Conservation (phyloP, 2,113 vertebrate genomes). For the Oreotrochilus melanogaster region DNA sequence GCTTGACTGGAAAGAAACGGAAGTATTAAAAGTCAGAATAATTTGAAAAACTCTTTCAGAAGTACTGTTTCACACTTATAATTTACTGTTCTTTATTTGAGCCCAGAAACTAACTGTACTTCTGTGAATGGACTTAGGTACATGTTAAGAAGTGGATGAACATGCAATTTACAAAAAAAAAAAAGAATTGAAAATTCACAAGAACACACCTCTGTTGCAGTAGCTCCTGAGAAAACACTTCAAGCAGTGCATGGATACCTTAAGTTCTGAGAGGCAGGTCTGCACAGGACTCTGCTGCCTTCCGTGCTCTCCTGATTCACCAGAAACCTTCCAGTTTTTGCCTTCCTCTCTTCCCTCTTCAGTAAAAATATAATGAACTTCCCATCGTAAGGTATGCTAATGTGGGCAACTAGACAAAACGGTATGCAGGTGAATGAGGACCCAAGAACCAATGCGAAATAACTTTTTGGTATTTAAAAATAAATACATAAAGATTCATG, state of each 20-base stretch:
- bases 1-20: neutral
- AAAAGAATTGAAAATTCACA: neutral
- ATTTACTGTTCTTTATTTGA: neutral
- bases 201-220: neutral
- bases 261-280: neutral
- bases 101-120: neutral
- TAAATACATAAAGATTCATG: neutral
- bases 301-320: neutral
- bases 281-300: neutral
- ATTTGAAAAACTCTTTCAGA: neutral
- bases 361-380: neutral
- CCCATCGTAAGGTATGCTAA: neutral
- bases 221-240: neutral
- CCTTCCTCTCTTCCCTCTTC: neutral
- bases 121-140: neutral
- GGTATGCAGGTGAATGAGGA: neutral
- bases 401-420: neutral
- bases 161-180: neutral
- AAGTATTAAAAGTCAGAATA: neutral
- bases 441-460: neutral
- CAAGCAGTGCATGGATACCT: neutral
- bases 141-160: neutral
- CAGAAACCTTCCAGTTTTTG: neutral
- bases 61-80: neutral
- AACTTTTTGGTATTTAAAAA: neutral